Evolutionary conservation across 2,113 vertebrate species (phyloP), one percentile per base, ranked within the genome.

Genomic region (Myiopsitta monachus): DNA sequence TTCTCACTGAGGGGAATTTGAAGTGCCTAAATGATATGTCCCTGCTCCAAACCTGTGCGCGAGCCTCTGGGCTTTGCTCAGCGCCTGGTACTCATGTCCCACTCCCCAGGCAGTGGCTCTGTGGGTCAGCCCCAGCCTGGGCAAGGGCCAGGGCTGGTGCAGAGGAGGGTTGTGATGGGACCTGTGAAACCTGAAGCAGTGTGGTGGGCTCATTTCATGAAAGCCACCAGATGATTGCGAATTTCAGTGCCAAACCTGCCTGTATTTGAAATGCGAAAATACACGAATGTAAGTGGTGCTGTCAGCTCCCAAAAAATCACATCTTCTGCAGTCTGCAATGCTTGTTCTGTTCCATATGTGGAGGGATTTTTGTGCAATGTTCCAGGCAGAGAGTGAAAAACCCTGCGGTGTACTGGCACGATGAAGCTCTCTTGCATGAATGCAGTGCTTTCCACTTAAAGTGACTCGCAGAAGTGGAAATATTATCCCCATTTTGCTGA

Each of bases 361-460:
- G 91, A 95, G 43, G 52, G 83, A 89, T 95, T 97, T 93, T 92
- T 96, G 82, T 91, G 84, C 95, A 96, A 80, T 80, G 94, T 88
- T 97, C 95, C 82, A 97, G 80, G 81, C 85, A 91, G 80, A 87
- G 92, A 95, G 94, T 91, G 72, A 94, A 96, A 95, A 96, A 85
- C 70, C 89, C 55, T 39, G 83, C 6, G 11, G 90, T 81, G 46
- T 92, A 67, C 87, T 97, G 92, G 91, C 87, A 95, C 38, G 22
- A 66, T 88, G 64, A 87, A 91, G 22, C 77, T 88, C 77, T 89
- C 82, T 92, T 83, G 72, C 46, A 61, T 92, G 94, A 95, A 94
- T 82, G 69, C 88, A 90, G 31, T 61, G 67, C 88, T 87, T 95
- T 94, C 79, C 69, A 84, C 90, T 95, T 94, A 91, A 95, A 94